Conservation (phyloP, 2,113 vertebrate species). For the Microcebus griseorufus region DNA sequence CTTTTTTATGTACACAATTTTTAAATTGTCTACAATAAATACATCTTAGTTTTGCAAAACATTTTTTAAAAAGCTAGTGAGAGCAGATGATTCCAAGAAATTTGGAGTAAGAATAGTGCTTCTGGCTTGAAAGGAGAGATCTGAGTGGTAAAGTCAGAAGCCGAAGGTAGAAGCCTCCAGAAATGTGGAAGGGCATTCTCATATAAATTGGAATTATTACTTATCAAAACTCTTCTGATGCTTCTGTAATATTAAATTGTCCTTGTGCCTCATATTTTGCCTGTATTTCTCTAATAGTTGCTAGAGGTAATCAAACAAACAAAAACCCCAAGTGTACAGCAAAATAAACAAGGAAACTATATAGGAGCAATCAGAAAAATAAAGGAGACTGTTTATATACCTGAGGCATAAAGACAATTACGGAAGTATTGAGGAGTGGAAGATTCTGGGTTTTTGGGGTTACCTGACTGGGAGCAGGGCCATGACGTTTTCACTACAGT, state of each 20-base stretch:
- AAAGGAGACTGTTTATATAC: accelerated
- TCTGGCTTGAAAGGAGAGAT: not conserved
- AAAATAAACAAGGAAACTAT: not conserved
- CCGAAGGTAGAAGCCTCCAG: accelerated
- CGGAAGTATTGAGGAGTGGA: not conserved
- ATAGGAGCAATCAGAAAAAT: not conserved
- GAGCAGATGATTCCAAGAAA: not conserved
- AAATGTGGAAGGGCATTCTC: no score
- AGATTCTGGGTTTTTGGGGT: not conserved
- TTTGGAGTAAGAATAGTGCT: not conserved
- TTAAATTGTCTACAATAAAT: not conserved
- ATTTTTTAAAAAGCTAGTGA: not conserved
- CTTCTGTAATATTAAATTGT: not conserved
- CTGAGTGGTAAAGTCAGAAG: not conserved
- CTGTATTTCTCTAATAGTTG: not conserved
- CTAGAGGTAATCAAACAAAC: not conserved
- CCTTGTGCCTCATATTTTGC: not conserved
- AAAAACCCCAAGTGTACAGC: not conserved
- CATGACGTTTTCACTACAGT: no score
- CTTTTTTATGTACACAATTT: not conserved
- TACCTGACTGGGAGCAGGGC: accelerated
- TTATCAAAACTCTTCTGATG: not conserved
- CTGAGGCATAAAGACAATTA: accelerated
- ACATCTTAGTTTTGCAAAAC: not conserved
- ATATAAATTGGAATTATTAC: not conserved